Percentiles rank a stretch among this genome's conserved stretches.
Evolutionary conservation across 2,888 invertebrate genomes (phyloP).

Genomic region (Cylloceria caligata): DNA sequence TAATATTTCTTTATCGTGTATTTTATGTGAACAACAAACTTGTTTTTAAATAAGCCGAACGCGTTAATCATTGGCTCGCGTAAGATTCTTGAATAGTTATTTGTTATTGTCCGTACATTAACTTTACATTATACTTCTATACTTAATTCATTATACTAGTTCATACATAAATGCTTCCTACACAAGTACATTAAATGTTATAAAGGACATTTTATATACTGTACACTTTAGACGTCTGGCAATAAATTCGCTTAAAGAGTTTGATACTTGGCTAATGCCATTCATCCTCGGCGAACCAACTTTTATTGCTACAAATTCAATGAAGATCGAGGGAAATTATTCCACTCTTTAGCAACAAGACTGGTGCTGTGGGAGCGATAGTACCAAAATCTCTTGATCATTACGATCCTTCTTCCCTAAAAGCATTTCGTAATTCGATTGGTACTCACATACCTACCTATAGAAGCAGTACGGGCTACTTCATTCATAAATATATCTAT

Average conservation of each 20-base stretch:
- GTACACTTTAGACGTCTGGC: constrained; percentile 29
- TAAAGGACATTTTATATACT: too few relatives aligned
- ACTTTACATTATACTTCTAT: too few relatives aligned
- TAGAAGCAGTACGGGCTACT: constrained; percentile 3
- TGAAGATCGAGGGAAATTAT: constrained; percentile 43
- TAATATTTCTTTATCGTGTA: too few relatives aligned
- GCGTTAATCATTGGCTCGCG: too few relatives aligned
- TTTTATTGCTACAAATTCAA: constrained; percentile 47
- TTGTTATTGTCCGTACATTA: too few relatives aligned
- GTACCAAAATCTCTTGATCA: constrained; percentile 36
- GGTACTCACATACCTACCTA: constrained; percentile 15
- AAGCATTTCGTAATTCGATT: constrained; percentile 49
- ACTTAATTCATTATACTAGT: too few relatives aligned
- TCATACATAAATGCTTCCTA: too few relatives aligned
- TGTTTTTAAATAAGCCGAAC: too few relatives aligned
- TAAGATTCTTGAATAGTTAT: too few relatives aligned
- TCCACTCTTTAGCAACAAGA: constrained; percentile 9
- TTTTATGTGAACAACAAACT: too few relatives aligned
- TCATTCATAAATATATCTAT: not conserved
- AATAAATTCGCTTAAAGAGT: constrained; percentile 26
- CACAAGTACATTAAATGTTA: too few relatives aligned
- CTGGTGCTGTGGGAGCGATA: not conserved
- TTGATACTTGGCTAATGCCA: not conserved
- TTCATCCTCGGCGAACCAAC: constrained; percentile 6
- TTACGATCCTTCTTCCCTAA: constrained; percentile 28